phyloP scores from a whole-genome alignment of 2,113 vertebrate species.

The Coracopsis vasa region DNA sequence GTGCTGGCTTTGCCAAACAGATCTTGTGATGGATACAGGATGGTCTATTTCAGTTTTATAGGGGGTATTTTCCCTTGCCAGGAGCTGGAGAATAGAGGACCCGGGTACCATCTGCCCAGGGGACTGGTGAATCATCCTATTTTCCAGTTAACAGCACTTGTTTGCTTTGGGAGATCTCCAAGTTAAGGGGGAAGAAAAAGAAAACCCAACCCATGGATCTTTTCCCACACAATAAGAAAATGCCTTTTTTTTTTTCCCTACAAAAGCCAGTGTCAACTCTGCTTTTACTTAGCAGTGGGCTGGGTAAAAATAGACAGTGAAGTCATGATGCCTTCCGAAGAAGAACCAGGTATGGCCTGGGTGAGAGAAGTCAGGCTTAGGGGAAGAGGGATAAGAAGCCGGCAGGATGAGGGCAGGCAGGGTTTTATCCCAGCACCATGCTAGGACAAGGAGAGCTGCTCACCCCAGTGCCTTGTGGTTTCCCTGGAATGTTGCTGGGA shows the following conservation, averaged over 20 bases:
- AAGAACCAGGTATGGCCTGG: constrained; percentile 44
- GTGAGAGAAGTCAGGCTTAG: neutral
- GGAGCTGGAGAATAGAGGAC: constrained; percentile 52
- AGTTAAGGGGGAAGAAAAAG: constrained; percentile 60
- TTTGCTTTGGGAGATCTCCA: constrained; percentile 70
- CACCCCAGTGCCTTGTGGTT: neutral
- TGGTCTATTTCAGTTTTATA: neutral
- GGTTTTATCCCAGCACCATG: neutral
- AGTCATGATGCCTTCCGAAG: constrained; percentile 16
- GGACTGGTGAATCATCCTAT: constrained; percentile 69
- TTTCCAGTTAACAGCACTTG: constrained; percentile 65
- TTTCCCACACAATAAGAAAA: constrained; percentile 70
- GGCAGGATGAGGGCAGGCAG: neutral
- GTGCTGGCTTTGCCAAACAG: neutral
- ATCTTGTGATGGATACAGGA: neutral
- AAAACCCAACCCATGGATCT: constrained; percentile 59
- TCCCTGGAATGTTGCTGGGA: neutral
- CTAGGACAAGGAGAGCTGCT: neutral
- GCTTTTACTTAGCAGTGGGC: constrained; percentile 54
- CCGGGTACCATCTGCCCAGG: constrained; percentile 68
- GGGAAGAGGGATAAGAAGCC: neutral
- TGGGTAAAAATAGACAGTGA: constrained; percentile 62
- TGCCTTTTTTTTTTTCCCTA: neutral
- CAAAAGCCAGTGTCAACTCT: constrained; percentile 51
- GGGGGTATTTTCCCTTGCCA: constrained; percentile 64